Base-by-base conservation (phyloP, 2,113 vertebrate species). In the Corythornis madagascariensis region DNA sequence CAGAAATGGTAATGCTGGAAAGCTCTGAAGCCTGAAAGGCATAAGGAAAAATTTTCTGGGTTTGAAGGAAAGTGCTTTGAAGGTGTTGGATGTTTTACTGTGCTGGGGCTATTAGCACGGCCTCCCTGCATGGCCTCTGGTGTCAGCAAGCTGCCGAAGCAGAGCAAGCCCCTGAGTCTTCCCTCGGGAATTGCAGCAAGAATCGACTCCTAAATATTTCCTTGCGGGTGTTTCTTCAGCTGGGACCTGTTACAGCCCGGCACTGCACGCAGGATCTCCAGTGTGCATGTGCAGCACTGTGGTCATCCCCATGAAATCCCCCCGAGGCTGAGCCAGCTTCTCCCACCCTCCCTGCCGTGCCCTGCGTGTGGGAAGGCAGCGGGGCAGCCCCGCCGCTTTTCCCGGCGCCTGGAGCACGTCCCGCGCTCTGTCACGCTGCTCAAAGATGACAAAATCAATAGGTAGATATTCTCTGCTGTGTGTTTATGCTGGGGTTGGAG, bases 401-500 rank as follows among this genome's bases (percentile, higher is more conserved):
- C 48, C 88, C 3, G 47, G 10, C 9, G 33, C 45, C 52, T 11
- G 24, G n/a, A 66, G 63, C 63, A 22, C 4, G 1, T 38, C 11
- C 56, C 72, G 26, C 11, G 0, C 38, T 16, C 75, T 43, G 43
- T 11, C 61, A 4, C 12, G 5, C 31, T n/a, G 7, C 57, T 74
- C 26, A 2, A 0, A 25, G 31, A 45, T 33, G 19, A 6, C 73
- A 4, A 15, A 59, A 64, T 38, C 85, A 8, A 21, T 47, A 43
- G 67, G 71, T 3, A 45, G 19, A 64, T 10, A 63, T 48, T 52
- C 60, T 65, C 94, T 13, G 85, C 83, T 13, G 96, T 55, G 89
- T 91, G 94, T 96, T 96, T 88, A 56, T 29, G 88, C 66, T 52
- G 84, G 90, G 88, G 81, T 92, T 56, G 88, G 38, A 60, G 89